Evolutionary conservation across 2,797 vertebrate genomes (phyloP), one percentile per base, ranked within the genome.

Genomic region (Artibeus jamaicensis): DNA sequence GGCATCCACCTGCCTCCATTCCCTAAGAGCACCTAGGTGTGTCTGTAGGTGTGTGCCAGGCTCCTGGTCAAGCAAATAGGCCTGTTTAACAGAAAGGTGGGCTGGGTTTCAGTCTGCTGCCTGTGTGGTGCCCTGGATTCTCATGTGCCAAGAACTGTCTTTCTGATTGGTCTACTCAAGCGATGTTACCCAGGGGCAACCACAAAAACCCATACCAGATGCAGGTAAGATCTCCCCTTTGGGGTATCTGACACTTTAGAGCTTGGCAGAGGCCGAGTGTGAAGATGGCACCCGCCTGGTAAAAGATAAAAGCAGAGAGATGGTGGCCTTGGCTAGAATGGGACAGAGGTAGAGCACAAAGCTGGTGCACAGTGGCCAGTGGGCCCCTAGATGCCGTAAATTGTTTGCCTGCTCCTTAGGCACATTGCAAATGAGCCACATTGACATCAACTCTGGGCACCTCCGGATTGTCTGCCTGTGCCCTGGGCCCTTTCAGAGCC

Each of bases 271-370:
- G 8, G 2, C 53, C 10, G 37, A 2, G 19, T 5, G 4, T 10
- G 0, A 32, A 22, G 10, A 22, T 3, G 11, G 11, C 26, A 0
- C 26, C 44, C 46, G 24, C 26, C 0, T 2, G 3, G 68, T 16
- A 22, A 55, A 73, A 6, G 6, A 21, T 5, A n/a, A 22, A n/a
- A 37, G 39, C 19, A 29, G 26, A 21, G 26, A 42, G 50, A 9
- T n/a, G 3, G 0, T 24, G 19, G 12, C 15, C 48, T 1, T 1
- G 19, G 12, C 29, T n/a, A 24, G 12, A 26, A 19, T 68, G 9
- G 42, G 29, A 50, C 48, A 7, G 7, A 32, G 29, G 26, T 2
- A 37, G 39, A 14, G 48, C 18, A 21, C 19, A 32, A 32, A 55
- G 37, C 24, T 10, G 50, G 26, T n/a, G 11, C 29, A 37, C 2